Evolutionary conservation across 1,140 invertebrate species (phyloP), one percentile per base, ranked within the genome.

Genomic region (Ganaspis sp.): DNA sequence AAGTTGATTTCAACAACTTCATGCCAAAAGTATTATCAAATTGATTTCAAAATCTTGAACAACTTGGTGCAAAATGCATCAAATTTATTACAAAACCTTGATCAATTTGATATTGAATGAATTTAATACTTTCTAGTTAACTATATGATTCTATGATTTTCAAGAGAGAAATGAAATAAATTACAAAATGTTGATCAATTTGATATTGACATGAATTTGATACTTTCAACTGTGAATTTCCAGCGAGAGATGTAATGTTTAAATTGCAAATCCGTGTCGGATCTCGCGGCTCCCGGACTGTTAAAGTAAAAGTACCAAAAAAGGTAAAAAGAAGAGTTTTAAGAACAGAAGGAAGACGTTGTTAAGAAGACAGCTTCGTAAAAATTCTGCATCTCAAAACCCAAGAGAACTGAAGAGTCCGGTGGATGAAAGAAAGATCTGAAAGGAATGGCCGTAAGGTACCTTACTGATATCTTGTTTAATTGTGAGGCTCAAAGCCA

Each of bases 401-500:
- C 70, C 49, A 69, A 74, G 71, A 80, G 78, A 71, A 71, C 58
- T 78, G 73, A 81, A 78, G 83, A 78, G 72, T 84, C 73, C 72
- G 53, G 73, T 26, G 76, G 69, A 74, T 69, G 79, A 70, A 75
- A 73, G 77, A 54, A 71, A 74, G 73, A 77, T 82, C 58, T 76
- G 78, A 80, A 85, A 79, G 74, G 78, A 82, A 72, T 78, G 79
- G 79, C 76, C 70, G 72, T 69, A 69, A 79, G 77, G 58, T 76
- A 80, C 71, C 69, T 71, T 82, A 82, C 84, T 85, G 82, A 87
- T 87, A 87, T 85, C 84, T 85, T 83, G 81, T 87, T 87, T 86
- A 87, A 87, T 87, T 87, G 85, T 85, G 80, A 77, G 78, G 76
- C 78, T 76, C 75, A 83, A 85, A 85, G 75, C 75, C 74, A 37